A percentile compares a stretch with the other conserved stretches of the same genome.
Conservation (phyloP, 2,797 vertebrate species). For the Danionella dracula region DNA sequence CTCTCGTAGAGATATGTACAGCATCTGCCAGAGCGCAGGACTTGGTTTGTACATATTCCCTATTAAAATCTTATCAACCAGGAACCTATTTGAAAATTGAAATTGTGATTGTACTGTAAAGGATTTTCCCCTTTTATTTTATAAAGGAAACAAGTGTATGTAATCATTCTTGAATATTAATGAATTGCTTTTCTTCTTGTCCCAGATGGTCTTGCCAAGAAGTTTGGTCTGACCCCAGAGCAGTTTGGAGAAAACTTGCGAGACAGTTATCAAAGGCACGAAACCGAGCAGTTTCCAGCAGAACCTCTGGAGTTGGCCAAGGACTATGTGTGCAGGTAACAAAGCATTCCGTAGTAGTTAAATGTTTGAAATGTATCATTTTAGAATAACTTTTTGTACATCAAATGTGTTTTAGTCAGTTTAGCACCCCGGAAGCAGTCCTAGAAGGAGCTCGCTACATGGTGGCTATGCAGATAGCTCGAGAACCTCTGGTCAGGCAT, state of each 20-base stretch:
- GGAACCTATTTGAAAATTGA: too few relatives aligned
- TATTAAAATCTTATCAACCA: neutral
- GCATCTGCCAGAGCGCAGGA: constrained; percentile 92
- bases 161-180: too few relatives aligned
- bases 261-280: constrained; percentile 97
- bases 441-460: constrained; percentile 96
- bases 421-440: constrained; percentile 84
- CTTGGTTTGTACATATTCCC: constrained; percentile 73
- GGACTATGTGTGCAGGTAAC: constrained; percentile 92
- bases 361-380: neutral
- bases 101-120: too few relatives aligned
- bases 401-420: constrained; percentile 72
- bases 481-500: constrained; percentile 93
- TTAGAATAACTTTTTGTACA: neutral
- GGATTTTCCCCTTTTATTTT: too few relatives aligned
- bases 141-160: too few relatives aligned
- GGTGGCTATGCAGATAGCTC: constrained; percentile 97
- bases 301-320: constrained; percentile 95
- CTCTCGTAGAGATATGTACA: constrained; percentile 97
- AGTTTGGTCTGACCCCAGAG: constrained; percentile 96
- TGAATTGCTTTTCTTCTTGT: neutral
- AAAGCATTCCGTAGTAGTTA: neutral
- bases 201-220: constrained; percentile 91
- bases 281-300: constrained; percentile 97
- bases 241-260: constrained; percentile 97